Evolutionary conservation across 1,140 invertebrate genomes (phyloP), one percentile per base, ranked within the genome.

Genomic region (Hermetia illucens): DNA sequence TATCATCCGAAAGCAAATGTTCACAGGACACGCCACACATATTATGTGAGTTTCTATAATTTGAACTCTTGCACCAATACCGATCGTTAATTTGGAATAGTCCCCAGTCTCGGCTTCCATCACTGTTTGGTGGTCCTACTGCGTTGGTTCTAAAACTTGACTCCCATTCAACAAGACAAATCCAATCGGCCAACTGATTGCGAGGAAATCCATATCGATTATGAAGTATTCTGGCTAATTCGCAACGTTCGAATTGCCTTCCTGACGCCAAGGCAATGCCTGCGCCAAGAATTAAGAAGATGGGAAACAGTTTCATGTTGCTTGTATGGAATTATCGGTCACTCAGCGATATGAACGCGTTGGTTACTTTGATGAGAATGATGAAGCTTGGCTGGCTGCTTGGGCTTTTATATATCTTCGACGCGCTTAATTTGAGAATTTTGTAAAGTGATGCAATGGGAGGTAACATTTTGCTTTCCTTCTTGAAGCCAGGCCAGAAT

Each of bases 41-140:
- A 45, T 56, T 51, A 6, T 36, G 36, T 1, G 54, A 52, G 1
- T 50, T 44, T 13, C 54, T 48, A 3, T 45, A 45, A 22, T 52
- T 50, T 3, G 53, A 42, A 12, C 4, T 15, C 4, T n/a, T 15
- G 44, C 69, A 71, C 70, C 68, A 71, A 42, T 67, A 70, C 4
- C 59, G 57, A 50, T 70, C 67, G 47, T 71, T 72, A 41, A 72
- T 67, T 56, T 72, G 71, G 58, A 71, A 72, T 19, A 73, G 50
- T 0, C 71, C 70, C 54, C 68, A 69, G 50, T 73, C 70, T 17
- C 59, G 52, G n/a, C 66, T 70, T 0, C 67, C 66, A 43, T 72
- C 61, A 8, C 43, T 53, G 43, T 71, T 72, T 8, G 58, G 51
- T n/a, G 45, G 59, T 33, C 63, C 61, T 5, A 60, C 53, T 20